These are phyloP conservation scores for Pelodytes ibericus DNA, from an alignment of 2,797 vertebrate genomes.

Conservation along the genomic window DNA sequence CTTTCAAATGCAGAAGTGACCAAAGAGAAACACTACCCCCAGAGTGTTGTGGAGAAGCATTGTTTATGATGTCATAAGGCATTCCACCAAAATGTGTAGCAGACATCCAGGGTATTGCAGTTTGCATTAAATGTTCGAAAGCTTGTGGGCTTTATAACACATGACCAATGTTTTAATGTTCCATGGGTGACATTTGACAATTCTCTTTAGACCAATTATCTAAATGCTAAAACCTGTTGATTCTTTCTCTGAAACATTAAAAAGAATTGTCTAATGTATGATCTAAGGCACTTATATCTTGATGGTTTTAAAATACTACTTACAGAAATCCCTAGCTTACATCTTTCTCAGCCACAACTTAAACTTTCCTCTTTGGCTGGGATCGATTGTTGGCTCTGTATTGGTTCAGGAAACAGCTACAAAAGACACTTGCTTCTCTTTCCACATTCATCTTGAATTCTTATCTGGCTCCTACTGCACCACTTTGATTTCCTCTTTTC, in stretches of 20 bases:
- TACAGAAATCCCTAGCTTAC: not conserved
- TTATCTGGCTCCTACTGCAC: not conserved
- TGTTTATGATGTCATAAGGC: too few relatives aligned
- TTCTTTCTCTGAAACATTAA: not conserved
- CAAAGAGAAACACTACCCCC: too few relatives aligned
- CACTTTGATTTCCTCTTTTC: not conserved
- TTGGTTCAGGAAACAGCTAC: not conserved
- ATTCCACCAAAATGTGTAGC: too few relatives aligned
- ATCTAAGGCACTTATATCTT: not conserved
- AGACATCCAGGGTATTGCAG: too few relatives aligned
- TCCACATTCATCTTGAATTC: not conserved
- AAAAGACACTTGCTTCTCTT: not conserved
- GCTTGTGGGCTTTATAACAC: too few relatives aligned
- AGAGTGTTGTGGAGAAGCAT: too few relatives aligned
- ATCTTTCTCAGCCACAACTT: too few relatives aligned
- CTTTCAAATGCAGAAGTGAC: too few relatives aligned
- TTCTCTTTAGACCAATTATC: not conserved
- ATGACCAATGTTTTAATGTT: too few relatives aligned
- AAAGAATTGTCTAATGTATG: not conserved
- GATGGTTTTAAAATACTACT: not conserved
- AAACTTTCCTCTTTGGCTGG: not conserved
- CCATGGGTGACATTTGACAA: not conserved
- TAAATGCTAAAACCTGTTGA: not conserved
- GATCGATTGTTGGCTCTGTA: not conserved
- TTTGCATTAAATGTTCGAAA: too few relatives aligned